A percentile compares a stretch with the other conserved stretches of the same genome.
phyloP scores from a whole-genome alignment of 2,888 invertebrate genomes.

The Hofmannophila pseudospretella region DNA sequence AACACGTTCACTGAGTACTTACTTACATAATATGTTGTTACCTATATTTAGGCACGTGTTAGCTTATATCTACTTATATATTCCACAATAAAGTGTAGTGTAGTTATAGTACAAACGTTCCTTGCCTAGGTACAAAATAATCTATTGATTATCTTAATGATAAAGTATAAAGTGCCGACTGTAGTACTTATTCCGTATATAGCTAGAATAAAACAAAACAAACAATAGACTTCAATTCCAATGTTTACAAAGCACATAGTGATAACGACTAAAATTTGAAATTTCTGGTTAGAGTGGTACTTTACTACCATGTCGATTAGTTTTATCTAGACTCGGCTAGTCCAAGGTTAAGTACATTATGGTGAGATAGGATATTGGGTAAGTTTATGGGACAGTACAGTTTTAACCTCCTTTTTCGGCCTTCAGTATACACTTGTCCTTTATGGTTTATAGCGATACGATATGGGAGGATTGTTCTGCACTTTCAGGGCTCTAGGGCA shows the following conservation, averaged over 20 bases:
- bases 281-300: conserved; percentile 22
- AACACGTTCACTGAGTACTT: no score
- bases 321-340: conserved; percentile 7
- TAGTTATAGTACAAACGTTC: no score
- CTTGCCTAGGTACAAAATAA: no score
- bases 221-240: conserved; percentile 3
- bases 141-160: neutral
- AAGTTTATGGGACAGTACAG: neutral
- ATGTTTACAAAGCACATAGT: conserved; percentile 1
- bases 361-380: neutral
- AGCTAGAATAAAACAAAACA: neutral
- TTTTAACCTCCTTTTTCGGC: neutral
- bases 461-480: no score
- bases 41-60: no score
- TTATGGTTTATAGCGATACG: no score
- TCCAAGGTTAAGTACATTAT: conserved; percentile 3
- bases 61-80: no score
- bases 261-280: conserved; percentile 13
- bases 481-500: no score
- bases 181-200: no score
- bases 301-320: conserved; percentile 3
- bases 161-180: conserved; percentile 1
- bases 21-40: no score
- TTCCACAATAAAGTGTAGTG: no score
- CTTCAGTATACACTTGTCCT: no score